Evolutionary conservation across 35 echinoderm and acorn worm genomes (phyloP).

Genomic region (Nesometra sesokonis): DNA sequence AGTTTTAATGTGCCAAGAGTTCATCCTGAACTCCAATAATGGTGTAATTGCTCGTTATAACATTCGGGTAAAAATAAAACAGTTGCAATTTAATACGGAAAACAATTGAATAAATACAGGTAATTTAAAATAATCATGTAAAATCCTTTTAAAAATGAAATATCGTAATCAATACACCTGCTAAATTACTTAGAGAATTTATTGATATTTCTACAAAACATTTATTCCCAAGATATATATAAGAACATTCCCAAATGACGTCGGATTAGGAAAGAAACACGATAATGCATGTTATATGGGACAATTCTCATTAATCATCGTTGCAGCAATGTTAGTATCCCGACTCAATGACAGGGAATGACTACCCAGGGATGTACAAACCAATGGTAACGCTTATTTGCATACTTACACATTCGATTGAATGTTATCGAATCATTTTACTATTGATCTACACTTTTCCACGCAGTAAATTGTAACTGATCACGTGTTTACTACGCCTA

Average conservation of each 20-base stretch:
- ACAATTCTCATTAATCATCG: not conserved
- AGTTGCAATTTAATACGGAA: not conserved
- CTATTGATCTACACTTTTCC: not conserved
- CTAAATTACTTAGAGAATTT: not conserved
- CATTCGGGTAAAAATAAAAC: not conserved
- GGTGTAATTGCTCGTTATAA: not conserved
- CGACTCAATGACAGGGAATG: not conserved
- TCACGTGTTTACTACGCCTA: not conserved
- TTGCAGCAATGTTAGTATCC: not conserved
- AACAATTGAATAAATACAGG: not conserved
- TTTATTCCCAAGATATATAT: not conserved
- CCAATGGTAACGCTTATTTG: not conserved
- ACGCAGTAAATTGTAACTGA: not conserved
- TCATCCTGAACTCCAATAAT: no score
- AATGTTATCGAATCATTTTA: not conserved
- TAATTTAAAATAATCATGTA: not conserved
- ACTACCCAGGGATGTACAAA: not conserved
- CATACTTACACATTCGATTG: not conserved
- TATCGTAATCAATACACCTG: not conserved
- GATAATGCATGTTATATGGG: not conserved
- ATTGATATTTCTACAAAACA: not conserved
- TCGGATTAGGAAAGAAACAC: not conserved
- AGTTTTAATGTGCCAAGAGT: not conserved
- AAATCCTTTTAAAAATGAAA: constrained; percentile 1
- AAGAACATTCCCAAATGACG: not conserved